These are phyloP conservation scores for Pogonophryne albipinna DNA, from an alignment of 2,797 vertebrate genomes.

Conservation along the genomic window DNA sequence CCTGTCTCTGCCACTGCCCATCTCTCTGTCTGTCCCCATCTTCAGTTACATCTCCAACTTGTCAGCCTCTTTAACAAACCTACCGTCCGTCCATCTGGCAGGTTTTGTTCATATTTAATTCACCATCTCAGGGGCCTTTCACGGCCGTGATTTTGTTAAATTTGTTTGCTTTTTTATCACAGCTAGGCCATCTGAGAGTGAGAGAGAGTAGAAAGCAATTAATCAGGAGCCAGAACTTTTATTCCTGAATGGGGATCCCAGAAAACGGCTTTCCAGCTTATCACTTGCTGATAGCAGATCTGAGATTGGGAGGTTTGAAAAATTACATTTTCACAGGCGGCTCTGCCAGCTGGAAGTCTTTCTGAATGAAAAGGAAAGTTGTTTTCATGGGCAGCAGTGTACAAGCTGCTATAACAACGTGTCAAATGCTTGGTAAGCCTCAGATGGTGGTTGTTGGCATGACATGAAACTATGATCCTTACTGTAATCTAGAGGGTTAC, in stretches of 20 bases:
- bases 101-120: constrained; percentile 50
- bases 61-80: constrained; percentile 15
- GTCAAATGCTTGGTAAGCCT: constrained; percentile 27
- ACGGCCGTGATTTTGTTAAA: constrained; percentile 31
- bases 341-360: constrained; percentile 62
- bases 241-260: constrained; percentile 55
- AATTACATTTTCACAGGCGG: constrained; percentile 66
- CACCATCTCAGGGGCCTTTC: constrained; percentile 29
- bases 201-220: constrained; percentile 42
- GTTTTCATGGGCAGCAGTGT: constrained; percentile 22
- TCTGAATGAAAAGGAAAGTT: constrained; percentile 52
- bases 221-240: constrained; percentile 57
- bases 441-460: not conserved
- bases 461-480: constrained; percentile 11
- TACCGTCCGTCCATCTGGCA: not conserved
- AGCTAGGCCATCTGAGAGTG: constrained; percentile 35
- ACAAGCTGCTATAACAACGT: constrained; percentile 34
- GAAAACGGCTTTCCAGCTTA: constrained; percentile 64
- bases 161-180: constrained; percentile 42
- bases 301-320: constrained; percentile 63
- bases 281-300: constrained; percentile 59
- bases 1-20: not conserved
- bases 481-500: constrained; percentile 6
- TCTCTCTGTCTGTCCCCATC: not conserved
- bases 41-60: constrained; percentile 13